phyloP scores from a whole-genome alignment of 1,140 invertebrate species.

The Atta cephalotes region DNA sequence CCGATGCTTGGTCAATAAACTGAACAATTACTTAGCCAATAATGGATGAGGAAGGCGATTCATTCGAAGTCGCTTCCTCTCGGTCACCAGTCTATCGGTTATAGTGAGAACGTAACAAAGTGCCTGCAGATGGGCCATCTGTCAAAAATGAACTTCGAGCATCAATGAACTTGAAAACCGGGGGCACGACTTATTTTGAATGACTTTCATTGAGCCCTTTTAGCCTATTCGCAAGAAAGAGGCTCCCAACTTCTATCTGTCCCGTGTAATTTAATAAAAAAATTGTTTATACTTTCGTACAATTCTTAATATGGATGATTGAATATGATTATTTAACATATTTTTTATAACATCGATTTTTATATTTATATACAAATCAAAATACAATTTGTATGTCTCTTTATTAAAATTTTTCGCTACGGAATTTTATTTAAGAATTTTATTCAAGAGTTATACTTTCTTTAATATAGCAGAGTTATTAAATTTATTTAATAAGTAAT shows the following conservation, averaged over 20 bases:
- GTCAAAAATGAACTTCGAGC: conserved; percentile 82
- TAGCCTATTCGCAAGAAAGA: conserved; percentile 35
- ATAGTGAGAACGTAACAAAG: conserved; percentile 74
- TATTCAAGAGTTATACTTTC: too few species aligned
- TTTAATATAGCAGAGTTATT: background rate
- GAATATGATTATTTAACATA: background rate
- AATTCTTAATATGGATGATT: background rate
- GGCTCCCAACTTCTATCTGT: conserved; percentile 52
- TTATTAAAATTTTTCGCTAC: conserved; percentile 8
- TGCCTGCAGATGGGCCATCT: conserved; percentile 82
- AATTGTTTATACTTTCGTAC: background rate
- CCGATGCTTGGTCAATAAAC: conserved; percentile 77
- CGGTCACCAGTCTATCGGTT: conserved; percentile 36
- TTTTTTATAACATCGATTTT: background rate
- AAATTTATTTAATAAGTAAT: conserved; percentile 13
- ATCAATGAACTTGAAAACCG: conserved; percentile 84
- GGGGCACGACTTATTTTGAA: conserved; percentile 76
- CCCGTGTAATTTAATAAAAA: conserved; percentile 1
- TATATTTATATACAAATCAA: background rate
- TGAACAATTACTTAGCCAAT: conserved; percentile 85
- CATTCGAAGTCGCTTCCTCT: conserved; percentile 57
- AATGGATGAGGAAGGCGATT: conserved; percentile 81
- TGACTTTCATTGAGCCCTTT: conserved; percentile 79
- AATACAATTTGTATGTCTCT: background rate
- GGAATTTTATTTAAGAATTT: too few species aligned